These are phyloP conservation scores for Coluber constrictor DNA, from an alignment of 2,797 vertebrate genomes.

Conservation along the genomic window DNA sequence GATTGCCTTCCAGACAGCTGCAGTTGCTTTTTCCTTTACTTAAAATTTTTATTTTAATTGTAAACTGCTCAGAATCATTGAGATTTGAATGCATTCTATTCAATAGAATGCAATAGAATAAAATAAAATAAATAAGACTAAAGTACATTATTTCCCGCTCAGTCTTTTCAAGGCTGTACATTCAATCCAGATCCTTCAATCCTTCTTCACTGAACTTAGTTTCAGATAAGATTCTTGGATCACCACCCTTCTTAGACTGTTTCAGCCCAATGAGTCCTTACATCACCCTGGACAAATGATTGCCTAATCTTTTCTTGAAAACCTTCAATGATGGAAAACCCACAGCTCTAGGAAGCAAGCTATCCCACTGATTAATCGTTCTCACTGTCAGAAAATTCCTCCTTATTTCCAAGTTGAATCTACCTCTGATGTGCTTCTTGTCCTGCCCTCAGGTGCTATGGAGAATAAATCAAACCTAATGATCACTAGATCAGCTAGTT, in stretches of 20 bases:
- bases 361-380: background rate
- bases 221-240: background rate
- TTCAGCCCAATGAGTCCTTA: background rate
- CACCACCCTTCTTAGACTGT: background rate
- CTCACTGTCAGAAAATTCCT: background rate
- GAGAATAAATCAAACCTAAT: background rate
- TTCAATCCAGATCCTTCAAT: background rate
- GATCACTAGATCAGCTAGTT: background rate
- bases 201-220: background rate
- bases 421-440: background rate
- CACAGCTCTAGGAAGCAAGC: background rate
- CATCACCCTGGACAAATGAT: background rate
- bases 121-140: background rate
- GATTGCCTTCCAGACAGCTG: background rate
- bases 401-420: background rate
- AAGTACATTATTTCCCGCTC: background rate
- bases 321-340: background rate
- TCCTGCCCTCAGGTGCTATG: background rate
- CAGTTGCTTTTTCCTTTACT: background rate
- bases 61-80: background rate
- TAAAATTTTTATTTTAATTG: background rate
- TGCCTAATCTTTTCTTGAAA: background rate
- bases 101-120: background rate
- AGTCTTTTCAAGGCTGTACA: background rate
- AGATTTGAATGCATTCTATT: background rate